Evolutionary conservation across 1,140 invertebrate species (phyloP).

Genomic region (Phocides pigmalion): DNA sequence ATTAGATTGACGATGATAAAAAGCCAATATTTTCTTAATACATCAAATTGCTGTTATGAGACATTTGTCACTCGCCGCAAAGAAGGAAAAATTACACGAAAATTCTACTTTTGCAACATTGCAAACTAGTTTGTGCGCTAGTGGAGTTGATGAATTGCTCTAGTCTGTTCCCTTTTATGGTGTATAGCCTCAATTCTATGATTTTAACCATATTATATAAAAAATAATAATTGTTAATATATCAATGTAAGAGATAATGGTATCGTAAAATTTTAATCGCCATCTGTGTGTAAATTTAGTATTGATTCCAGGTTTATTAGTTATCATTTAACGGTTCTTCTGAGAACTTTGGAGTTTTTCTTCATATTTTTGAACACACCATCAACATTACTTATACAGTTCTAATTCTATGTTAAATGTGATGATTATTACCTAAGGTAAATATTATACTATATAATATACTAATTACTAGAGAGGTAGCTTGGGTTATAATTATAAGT

Average conservation of each 20-base stretch:
- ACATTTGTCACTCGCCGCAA: neutral
- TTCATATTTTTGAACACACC: too few relatives aligned
- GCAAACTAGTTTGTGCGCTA: neutral
- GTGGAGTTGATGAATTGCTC: neutral
- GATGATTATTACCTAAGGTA: too few relatives aligned
- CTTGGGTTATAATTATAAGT: too few relatives aligned
- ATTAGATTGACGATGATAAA: too few relatives aligned
- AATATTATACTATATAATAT: too few relatives aligned
- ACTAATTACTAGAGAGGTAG: too few relatives aligned
- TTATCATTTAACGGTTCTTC: too few relatives aligned
- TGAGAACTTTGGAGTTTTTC: too few relatives aligned
- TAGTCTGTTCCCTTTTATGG: slow-evolving; percentile 3
- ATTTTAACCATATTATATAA: neutral
- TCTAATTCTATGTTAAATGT: too few relatives aligned
- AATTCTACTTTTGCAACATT: slow-evolving; percentile 11
- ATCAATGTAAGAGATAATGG: neutral
- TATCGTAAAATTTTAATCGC: neutral
- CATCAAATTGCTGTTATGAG: neutral
- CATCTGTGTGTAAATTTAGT: slow-evolving; percentile 8
- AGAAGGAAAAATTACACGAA: neutral
- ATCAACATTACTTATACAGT: too few relatives aligned
- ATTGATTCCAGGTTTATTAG: neutral
- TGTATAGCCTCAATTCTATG: slow-evolving; percentile 12
- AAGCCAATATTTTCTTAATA: neutral
- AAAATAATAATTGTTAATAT: neutral